phyloP scores from a whole-genome alignment of 2,888 invertebrate genomes.

The Stenurella melanura region DNA sequence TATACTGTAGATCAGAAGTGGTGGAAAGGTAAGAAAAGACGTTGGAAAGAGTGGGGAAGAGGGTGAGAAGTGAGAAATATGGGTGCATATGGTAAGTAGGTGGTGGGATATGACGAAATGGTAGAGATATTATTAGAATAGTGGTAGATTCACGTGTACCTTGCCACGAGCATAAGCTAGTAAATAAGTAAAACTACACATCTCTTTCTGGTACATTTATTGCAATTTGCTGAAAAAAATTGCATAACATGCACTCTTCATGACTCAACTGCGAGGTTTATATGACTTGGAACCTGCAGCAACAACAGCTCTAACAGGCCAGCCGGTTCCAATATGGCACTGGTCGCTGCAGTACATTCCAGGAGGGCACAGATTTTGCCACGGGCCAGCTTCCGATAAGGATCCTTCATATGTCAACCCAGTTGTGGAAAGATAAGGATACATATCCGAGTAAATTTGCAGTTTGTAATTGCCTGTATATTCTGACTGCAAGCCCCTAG shows the following conservation, averaged over 20 bases:
- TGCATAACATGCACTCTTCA: no score
- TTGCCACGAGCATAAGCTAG: no score
- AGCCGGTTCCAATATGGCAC: conserved; percentile 71
- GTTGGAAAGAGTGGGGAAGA: no score
- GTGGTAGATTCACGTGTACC: no score
- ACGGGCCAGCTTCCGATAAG: conserved; percentile 63
- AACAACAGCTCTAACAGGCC: conserved; percentile 69
- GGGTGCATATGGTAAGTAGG: no score
- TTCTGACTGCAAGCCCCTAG: conserved; percentile 68
- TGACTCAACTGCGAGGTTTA: background rate
- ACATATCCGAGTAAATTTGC: conserved; percentile 66
- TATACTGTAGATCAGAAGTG: no score
- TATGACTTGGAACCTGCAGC: conserved; percentile 45
- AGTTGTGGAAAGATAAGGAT: conserved; percentile 63
- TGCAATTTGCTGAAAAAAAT: background rate
- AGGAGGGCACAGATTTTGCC: conserved; percentile 69
- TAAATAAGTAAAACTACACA: background rate
- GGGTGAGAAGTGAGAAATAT: no score
- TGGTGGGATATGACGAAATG: no score
- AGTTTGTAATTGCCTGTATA: conserved; percentile 63
- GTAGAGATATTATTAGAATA: no score
- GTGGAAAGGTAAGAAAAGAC: no score
- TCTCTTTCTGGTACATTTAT: background rate
- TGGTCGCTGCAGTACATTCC: conserved; percentile 73
- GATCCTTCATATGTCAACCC: conserved; percentile 64